These are phyloP conservation scores for Aix galericulata DNA, from an alignment of 2,113 vertebrate species.

Conservation along the genomic window DNA sequence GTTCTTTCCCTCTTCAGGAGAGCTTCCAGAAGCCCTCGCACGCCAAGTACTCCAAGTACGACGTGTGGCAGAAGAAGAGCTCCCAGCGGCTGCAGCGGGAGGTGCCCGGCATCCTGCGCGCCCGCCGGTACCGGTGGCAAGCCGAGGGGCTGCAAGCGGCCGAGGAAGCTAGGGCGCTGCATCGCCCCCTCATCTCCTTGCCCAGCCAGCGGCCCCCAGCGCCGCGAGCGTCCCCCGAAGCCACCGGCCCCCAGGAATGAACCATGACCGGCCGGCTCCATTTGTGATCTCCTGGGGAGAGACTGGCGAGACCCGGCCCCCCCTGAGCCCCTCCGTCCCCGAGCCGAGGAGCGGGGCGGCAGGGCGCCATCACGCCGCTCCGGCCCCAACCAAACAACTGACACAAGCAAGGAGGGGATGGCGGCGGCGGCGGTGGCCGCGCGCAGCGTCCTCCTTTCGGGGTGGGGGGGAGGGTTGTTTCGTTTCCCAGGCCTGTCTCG, in stretches of 20 bases:
- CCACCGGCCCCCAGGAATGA: constrained; percentile 87
- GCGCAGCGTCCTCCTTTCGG: constrained; percentile 81
- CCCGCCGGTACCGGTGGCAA: constrained; percentile 84
- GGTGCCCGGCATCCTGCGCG: constrained; percentile 83
- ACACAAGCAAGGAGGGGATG: constrained; percentile 84
- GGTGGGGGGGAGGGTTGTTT: constrained; percentile 51
- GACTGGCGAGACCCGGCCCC: constrained; percentile 35
- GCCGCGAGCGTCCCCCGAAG: constrained; percentile 80
- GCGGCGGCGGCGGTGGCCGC: constrained; percentile 83
- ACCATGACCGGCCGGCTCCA: constrained; percentile 52
- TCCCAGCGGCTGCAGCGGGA: constrained; percentile 88
- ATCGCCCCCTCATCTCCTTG: constrained; percentile 88
- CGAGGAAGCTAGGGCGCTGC: constrained; percentile 79
- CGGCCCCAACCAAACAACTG: constrained; percentile 77
- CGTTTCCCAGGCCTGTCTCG: constrained; percentile 50
- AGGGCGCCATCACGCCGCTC: constrained; percentile 38
- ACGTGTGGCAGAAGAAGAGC: constrained; percentile 88
- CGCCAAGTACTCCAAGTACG: constrained; percentile 87
- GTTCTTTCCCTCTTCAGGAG: constrained; percentile 72
- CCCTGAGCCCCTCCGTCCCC: constrained; percentile 50
- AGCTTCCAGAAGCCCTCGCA: constrained; percentile 84
- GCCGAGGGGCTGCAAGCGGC: constrained; percentile 84
- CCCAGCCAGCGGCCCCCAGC: constrained; percentile 83
- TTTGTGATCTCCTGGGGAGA: constrained; percentile 66
- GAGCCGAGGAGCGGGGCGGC: constrained; percentile 26